Evolutionary conservation across 2,888 invertebrate species (phyloP).

Genomic region (Anthophora plumipes): DNA sequence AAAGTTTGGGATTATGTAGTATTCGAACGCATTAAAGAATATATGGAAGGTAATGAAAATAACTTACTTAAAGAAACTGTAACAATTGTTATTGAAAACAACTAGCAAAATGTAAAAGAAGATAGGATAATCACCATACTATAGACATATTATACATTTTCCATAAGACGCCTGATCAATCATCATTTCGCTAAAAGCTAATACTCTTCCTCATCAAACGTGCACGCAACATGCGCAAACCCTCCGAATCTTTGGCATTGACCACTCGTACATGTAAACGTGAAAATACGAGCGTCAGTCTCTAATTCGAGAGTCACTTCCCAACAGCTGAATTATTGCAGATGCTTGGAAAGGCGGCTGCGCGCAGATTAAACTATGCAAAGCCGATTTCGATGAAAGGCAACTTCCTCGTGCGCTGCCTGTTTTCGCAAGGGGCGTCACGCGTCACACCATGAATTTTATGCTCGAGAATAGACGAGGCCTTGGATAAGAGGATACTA

Average conservation of each 20-base stretch:
- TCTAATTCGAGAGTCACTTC: not conserved
- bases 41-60: no score
- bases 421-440: constrained; percentile 37
- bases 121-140: no score
- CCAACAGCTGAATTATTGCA: not conserved
- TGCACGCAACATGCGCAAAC: not conserved
- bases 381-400: constrained; percentile 57
- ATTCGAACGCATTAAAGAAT: no score
- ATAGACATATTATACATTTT: no score
- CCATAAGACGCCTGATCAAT: no score
- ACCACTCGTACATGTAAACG: not conserved
- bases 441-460: constrained; percentile 21
- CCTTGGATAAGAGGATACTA: constrained; percentile 31
- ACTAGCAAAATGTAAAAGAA: no score
- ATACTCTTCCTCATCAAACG: no score
- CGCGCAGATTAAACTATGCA: constrained; percentile 24
- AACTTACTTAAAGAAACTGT: no score
- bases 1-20: no score
- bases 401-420: constrained; percentile 18
- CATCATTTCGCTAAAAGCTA: no score
- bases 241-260: not conserved
- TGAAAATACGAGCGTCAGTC: not conserved
- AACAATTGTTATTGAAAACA: no score
- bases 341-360: not conserved
- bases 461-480: constrained; percentile 16